Conservation (phyloP, 1,140 invertebrate species). For the Tenebrio molitor region DNA sequence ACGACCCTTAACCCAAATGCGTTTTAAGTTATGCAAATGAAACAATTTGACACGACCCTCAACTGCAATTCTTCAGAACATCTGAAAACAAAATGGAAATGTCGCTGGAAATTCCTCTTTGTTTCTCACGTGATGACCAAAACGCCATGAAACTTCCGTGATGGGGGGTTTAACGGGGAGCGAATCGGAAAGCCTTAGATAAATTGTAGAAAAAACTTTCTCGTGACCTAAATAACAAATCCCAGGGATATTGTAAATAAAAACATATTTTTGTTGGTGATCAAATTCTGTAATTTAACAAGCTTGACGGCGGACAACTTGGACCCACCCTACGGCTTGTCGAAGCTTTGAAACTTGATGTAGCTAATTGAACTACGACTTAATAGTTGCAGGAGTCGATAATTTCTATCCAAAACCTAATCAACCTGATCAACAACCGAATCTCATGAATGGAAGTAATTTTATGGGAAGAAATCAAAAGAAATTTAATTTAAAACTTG, state of each 20-base stretch:
- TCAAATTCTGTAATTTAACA: not conserved
- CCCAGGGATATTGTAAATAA: not conserved
- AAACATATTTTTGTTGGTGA: not conserved
- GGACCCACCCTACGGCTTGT: not conserved
- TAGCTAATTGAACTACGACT: too few species aligned
- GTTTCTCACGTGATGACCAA: not conserved
- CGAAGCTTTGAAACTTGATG: slow-evolving; percentile 10
- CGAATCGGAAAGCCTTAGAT: not conserved
- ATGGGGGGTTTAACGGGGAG: not conserved
- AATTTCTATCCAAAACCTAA: too few species aligned
- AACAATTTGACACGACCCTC: too few species aligned
- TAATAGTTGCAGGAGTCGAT: too few species aligned
- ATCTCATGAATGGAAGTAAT: too few species aligned
- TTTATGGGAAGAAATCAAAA: not conserved
- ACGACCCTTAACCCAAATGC: too few species aligned
- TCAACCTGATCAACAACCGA: too few species aligned
- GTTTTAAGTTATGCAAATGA: too few species aligned
- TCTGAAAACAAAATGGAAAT: too few species aligned
- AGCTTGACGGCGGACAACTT: not conserved
- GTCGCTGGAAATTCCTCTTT: too few species aligned
- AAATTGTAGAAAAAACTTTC: slow-evolving; percentile 5
- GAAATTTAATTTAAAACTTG: slow-evolving; percentile 26
- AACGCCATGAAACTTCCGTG: not conserved
- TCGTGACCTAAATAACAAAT: slow-evolving; percentile 5
- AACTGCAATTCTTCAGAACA: too few species aligned